These are phyloP conservation scores for Sinotaia quadrata DNA, from an alignment of 2,888 invertebrate genomes.

Conservation along the genomic window DNA sequence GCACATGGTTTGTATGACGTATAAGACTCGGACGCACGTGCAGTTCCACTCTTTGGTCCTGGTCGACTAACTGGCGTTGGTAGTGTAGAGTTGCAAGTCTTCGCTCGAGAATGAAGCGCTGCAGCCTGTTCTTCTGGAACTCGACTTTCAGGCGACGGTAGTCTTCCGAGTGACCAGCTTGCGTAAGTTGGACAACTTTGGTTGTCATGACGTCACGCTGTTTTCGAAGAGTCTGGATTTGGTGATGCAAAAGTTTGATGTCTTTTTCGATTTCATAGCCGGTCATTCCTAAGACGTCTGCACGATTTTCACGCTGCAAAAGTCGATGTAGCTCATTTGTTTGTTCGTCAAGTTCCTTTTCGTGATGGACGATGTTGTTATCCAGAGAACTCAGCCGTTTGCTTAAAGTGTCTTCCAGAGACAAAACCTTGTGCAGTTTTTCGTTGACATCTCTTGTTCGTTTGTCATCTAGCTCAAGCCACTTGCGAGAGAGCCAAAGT, in stretches of 20 bases:
- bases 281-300: slow-evolving; percentile 47
- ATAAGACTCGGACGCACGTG: slow-evolving; percentile 56
- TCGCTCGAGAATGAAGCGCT: slow-evolving; percentile 53
- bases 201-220: slow-evolving; percentile 47
- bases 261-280: slow-evolving; percentile 48
- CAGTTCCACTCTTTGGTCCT: slow-evolving; percentile 56
- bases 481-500: slow-evolving; percentile 53
- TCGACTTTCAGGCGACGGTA: slow-evolving; percentile 47
- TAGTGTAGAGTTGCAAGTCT: slow-evolving; percentile 51
- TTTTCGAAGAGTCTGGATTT: slow-evolving; percentile 42
- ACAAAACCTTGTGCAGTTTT: slow-evolving; percentile 51
- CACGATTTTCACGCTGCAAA: slow-evolving; percentile 53
- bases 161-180: slow-evolving; percentile 38
- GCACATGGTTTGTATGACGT: slow-evolving; percentile 57
- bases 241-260: slow-evolving; percentile 34
- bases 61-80: slow-evolving; percentile 48
- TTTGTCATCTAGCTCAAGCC: slow-evolving; percentile 57
- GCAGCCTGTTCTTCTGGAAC: slow-evolving; percentile 55
- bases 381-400: slow-evolving; percentile 46
- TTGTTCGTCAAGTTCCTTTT: slow-evolving; percentile 50
- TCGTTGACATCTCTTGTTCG: slow-evolving; percentile 56
- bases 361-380: slow-evolving; percentile 48
- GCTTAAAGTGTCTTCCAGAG: slow-evolving; percentile 47
- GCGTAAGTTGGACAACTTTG: slow-evolving; percentile 42
- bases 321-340: slow-evolving; percentile 50